A percentile compares a stretch with the other conserved stretches of the same genome.
These are phyloP conservation scores for Sisyra terminalis DNA, from an alignment of 2,888 invertebrate species.

Conservation along the genomic window DNA sequence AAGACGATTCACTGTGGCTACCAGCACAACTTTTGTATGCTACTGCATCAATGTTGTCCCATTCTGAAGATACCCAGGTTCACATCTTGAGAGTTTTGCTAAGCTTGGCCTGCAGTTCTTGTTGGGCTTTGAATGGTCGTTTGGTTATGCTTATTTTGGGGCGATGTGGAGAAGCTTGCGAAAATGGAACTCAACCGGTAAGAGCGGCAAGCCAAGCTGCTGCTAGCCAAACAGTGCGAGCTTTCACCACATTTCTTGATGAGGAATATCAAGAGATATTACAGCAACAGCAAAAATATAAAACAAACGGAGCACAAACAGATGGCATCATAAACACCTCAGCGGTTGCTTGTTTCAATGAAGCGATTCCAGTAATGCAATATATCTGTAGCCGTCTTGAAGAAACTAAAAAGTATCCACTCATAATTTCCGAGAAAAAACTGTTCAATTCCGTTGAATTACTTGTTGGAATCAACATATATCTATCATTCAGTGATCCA, in stretches of 20 bases:
- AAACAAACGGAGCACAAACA: slow-evolving; percentile 31
- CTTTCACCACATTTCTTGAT: slow-evolving; percentile 67
- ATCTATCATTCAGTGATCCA: background rate
- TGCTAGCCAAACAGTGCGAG: slow-evolving; percentile 73
- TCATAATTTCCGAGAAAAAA: background rate
- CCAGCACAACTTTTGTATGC: slow-evolving; percentile 81
- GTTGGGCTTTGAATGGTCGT: slow-evolving; percentile 79
- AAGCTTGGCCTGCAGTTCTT: slow-evolving; percentile 74
- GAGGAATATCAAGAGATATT: slow-evolving; percentile 61
- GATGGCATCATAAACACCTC: slow-evolving; percentile 37
- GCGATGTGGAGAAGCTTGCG: slow-evolving; percentile 69
- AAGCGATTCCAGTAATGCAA: slow-evolving; percentile 79
- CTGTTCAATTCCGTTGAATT: no score
- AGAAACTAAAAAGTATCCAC: slow-evolving; percentile 55
- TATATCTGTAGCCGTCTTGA: slow-evolving; percentile 74
- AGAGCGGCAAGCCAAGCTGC: slow-evolving; percentile 80
- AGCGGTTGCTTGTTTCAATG: slow-evolving; percentile 74
- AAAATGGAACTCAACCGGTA: slow-evolving; percentile 60
- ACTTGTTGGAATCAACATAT: no score
- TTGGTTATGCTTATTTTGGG: slow-evolving; percentile 75
- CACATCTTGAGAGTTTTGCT: slow-evolving; percentile 57
- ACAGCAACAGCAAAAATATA: slow-evolving; percentile 30
- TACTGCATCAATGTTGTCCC: slow-evolving; percentile 60
- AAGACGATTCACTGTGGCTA: slow-evolving; percentile 84
- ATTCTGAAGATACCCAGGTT: slow-evolving; percentile 75